phyloP scores from a whole-genome alignment of 2,797 vertebrate species.

The Onychomys torridus region DNA sequence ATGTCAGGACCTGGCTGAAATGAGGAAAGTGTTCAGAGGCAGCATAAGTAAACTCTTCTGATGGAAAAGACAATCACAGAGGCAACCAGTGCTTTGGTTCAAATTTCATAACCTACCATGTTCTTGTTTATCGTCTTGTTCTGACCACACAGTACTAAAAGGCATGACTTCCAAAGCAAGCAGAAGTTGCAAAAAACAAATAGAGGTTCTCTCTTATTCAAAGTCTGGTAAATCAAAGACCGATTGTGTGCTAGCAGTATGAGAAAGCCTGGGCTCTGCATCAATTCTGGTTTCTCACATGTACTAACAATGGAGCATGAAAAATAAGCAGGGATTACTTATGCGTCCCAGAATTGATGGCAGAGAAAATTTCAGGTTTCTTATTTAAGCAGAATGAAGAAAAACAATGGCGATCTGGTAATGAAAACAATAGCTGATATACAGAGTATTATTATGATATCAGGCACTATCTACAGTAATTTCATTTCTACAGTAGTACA shows the following conservation, averaged over 20 bases:
- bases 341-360: background rate
- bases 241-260: background rate
- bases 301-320: background rate
- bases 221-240: background rate
- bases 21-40: background rate
- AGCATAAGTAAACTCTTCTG: slow-evolving; percentile 34
- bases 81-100: background rate
- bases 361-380: background rate
- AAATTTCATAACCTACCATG: background rate
- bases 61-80: background rate
- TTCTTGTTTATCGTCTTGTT: slow-evolving; percentile 39
- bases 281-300: background rate
- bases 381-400: slow-evolving; percentile 27
- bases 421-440: background rate
- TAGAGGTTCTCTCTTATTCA: background rate
- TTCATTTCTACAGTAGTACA: background rate
- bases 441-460: background rate
- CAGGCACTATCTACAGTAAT: background rate
- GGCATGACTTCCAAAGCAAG: background rate
- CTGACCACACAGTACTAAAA: slow-evolving; percentile 13
- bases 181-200: slow-evolving; percentile 49
- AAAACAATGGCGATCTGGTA: slow-evolving; percentile 11
- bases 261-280: background rate
- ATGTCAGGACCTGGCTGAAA: background rate
- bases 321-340: background rate